Evolutionary conservation across 92 coral and sea anemone species (phyloP), one percentile per base, ranked within the genome.

Genomic region (Phenganax marumi): DNA sequence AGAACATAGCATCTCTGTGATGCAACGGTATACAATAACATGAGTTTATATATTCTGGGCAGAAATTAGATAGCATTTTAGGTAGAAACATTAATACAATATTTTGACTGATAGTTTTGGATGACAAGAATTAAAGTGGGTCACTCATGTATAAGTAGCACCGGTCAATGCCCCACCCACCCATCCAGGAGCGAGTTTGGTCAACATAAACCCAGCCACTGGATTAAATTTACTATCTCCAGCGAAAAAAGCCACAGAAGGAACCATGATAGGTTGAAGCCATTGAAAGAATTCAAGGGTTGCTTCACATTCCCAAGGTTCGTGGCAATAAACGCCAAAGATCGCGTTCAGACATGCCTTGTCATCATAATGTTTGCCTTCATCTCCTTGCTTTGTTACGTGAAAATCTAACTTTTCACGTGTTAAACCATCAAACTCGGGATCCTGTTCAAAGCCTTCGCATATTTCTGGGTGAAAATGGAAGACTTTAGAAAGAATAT

Each of bases 121-220:
- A 33, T 33, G 43, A 33, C 43, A 33, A 33, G 5, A 33, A 33
- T 33, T 33, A 33, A 33, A 33, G 5, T 5, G 43, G 43, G 43
- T 33, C 43, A 7, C 63, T 56, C 63, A 56, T 14, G 63, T 56
- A 4, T 1, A 56, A 14, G 22, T 19, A 14, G 17, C n/a, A 56
- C 56, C 77, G 8, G 77, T 72, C 56, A 72, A 52, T 17, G 47
- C 17, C 47, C 77, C 77, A 72, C 77, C 77, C 8, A 72, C 77
- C 77, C 77, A 72, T 49, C 77, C 77, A 49, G 77, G 77, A 24
- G 77, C 77, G 22, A 72, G 77, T 21, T 22, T 49, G 47, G 77
- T 72, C 55, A 72, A 13, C 14, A 72, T 46, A 52, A 72, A 72
- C 26, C 50, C 57, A 46, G 19, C 77, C 47, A 72, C 52, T 17